Evolutionary conservation across 2,888 invertebrate genomes (phyloP).

Genomic region (Epicampocera succincta): DNA sequence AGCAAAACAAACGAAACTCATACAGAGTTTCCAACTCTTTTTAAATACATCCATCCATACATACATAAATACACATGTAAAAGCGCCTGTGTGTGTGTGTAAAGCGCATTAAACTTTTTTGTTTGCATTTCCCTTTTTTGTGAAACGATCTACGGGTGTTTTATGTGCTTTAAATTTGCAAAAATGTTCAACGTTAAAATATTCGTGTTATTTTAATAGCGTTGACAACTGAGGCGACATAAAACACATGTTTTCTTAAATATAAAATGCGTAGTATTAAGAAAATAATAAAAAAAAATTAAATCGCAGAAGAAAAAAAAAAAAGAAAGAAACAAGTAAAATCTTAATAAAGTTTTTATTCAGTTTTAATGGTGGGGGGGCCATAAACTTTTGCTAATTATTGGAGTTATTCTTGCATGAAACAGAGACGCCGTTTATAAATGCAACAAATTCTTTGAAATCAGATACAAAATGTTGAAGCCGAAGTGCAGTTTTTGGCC

Average conservation of each 20-base stretch:
- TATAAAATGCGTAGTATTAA: constrained; percentile 28
- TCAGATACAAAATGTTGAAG: no score
- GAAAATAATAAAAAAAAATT: background rate
- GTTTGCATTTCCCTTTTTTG: constrained; percentile 29
- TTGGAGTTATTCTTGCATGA: constrained; percentile 67
- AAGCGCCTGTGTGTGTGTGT: constrained; percentile 27
- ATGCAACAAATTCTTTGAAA: no score
- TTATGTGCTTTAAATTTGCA: constrained; percentile 41
- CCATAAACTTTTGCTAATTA: constrained; percentile 70
- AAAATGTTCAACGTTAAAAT: constrained; percentile 26
- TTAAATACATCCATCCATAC: no score
- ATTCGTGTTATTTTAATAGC: constrained; percentile 64
- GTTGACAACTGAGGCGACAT: constrained; percentile 64
- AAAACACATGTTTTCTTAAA: constrained; percentile 61
- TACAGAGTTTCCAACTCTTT: background rate
- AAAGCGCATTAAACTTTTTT: constrained; percentile 42
- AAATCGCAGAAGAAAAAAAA: background rate
- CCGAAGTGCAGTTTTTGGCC: no score
- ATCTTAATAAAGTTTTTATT: constrained; percentile 58
- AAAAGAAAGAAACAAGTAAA: background rate
- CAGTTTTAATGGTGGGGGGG: constrained; percentile 60
- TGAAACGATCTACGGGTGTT: constrained; percentile 50
- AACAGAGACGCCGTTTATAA: constrained; percentile 48
- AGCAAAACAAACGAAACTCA: background rate
- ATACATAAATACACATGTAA: background rate